These are phyloP conservation scores for Habropoda laboriosa DNA, from an alignment of 1,140 invertebrate species.

Conservation along the genomic window DNA sequence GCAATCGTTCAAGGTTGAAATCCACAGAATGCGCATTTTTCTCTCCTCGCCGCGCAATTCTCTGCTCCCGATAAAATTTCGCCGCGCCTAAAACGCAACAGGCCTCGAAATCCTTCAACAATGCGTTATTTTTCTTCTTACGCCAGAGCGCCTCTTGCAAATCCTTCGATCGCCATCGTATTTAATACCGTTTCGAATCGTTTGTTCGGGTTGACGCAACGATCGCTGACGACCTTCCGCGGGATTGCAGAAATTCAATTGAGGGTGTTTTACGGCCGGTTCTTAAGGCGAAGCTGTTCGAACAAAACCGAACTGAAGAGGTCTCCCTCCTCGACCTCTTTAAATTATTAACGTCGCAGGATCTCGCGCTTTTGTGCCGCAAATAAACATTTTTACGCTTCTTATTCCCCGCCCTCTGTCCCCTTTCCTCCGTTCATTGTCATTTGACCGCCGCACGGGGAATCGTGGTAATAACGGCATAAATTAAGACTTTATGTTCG, in stretches of 20 bases:
- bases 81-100: background rate
- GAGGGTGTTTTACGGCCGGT: constrained; percentile 1
- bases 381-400: background rate
- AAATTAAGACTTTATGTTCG: constrained; percentile 13
- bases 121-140: background rate
- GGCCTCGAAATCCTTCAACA: background rate
- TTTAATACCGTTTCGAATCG: constrained; percentile 15
- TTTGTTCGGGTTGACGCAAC: background rate
- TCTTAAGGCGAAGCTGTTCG: constrained; percentile 1
- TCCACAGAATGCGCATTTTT: too few relatives aligned
- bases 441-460: background rate
- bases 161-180: constrained; percentile 1
- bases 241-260: constrained; percentile 11
- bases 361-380: background rate
- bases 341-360: constrained; percentile 7
- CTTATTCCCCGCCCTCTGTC: background rate
- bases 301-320: background rate
- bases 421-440: background rate
- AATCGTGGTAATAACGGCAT: constrained; percentile 11
- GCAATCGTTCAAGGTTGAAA: too few relatives aligned
- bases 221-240: background rate
- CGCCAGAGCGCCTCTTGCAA: background rate
- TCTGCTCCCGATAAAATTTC: background rate
- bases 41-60: too few relatives aligned
- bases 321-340: constrained; percentile 11